Evolutionary conservation across 2,113 vertebrate genomes (phyloP).

Genomic region (Tyto alba): DNA sequence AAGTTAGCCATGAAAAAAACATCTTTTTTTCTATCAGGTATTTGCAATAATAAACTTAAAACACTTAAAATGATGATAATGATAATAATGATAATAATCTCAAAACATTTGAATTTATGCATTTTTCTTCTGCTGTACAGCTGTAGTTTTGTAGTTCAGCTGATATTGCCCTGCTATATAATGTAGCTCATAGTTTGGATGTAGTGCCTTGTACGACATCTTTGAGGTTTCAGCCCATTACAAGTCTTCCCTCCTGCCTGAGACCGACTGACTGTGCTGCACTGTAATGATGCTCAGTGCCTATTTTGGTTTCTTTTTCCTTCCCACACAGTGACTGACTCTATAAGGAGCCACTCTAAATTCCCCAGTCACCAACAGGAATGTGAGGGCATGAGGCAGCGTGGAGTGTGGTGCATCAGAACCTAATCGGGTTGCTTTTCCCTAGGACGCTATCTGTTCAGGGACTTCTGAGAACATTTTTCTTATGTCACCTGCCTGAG

Average conservation of each 20-base stretch:
- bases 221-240: slow-evolving; percentile 3
- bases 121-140: background rate
- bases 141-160: background rate
- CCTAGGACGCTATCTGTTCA: background rate
- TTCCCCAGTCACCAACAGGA: slow-evolving; percentile 1
- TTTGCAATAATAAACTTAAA: background rate
- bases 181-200: background rate
- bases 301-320: background rate
- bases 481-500: background rate
- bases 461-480: background rate
- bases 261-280: background rate
- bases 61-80: background rate
- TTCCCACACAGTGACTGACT: background rate
- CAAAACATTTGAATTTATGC: background rate
- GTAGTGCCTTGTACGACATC: background rate
- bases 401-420: background rate
- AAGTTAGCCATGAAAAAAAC: slow-evolving; percentile 5
- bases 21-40: background rate
- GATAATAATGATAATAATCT: background rate
- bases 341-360: background rate
- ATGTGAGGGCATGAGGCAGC: slow-evolving; percentile 19
- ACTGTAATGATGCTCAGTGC: background rate
- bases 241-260: background rate
- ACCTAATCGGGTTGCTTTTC: slow-evolving; percentile 9
- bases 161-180: background rate